A percentile compares a stretch with the other conserved stretches of the same genome.
Evolutionary conservation across 2,113 vertebrate genomes (phyloP).

Genomic region (Stigmatopora argus): DNA sequence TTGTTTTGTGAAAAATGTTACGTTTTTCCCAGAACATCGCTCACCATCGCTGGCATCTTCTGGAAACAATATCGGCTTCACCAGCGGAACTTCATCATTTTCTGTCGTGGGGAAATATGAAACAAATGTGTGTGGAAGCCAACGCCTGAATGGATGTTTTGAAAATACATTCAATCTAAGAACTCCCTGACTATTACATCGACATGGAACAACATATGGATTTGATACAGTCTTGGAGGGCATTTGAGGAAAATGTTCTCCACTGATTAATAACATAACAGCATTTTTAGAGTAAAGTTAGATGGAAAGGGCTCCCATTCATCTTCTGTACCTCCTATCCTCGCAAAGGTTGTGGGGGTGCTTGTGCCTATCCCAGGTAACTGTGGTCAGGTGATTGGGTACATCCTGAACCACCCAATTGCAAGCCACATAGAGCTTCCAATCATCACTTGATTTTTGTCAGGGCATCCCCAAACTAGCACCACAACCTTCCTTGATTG

Average conservation of each 20-base stretch:
- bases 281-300: background rate
- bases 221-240: background rate
- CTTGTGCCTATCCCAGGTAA: too few species aligned
- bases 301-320: background rate
- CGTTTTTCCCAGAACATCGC: background rate
- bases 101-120: slow-evolving; percentile 19
- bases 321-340: too few species aligned
- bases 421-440: too few species aligned
- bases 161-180: background rate
- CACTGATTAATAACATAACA: background rate
- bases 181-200: background rate
- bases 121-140: background rate
- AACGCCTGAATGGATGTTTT: slow-evolving; percentile 11
- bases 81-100: slow-evolving; percentile 14
- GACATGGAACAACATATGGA: background rate
- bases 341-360: too few species aligned
- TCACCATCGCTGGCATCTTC: slow-evolving; percentile 38
- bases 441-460: too few species aligned
- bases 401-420: too few species aligned
- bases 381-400: too few species aligned
- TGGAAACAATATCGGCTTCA: slow-evolving; percentile 15
- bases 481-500: background rate
- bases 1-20: background rate
- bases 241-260: background rate
- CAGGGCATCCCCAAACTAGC: background rate